These are phyloP conservation scores for Anas bernieri DNA, from an alignment of 2,797 vertebrate species.

Conservation along the genomic window DNA sequence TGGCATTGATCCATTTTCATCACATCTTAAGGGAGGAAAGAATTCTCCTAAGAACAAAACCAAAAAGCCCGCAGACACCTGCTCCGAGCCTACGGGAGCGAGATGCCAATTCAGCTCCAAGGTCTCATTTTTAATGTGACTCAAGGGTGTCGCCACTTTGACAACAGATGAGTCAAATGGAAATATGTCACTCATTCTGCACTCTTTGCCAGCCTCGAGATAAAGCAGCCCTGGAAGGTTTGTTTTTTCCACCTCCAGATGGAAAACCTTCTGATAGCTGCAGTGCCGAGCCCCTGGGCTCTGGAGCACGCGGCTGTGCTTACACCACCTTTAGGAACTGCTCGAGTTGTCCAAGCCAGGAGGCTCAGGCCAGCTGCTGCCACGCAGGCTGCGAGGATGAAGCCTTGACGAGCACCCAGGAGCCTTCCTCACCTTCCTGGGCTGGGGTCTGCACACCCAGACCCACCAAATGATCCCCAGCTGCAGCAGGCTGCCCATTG, in stretches of 20 bases:
- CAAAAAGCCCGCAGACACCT: background rate
- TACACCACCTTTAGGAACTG: background rate
- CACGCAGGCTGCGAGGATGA: background rate
- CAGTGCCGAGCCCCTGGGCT: background rate
- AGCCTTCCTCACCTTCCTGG: background rate
- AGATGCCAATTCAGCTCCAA: background rate
- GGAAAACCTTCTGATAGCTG: slow-evolving; percentile 15
- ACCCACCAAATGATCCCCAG: background rate
- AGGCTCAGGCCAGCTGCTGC: background rate
- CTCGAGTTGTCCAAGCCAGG: background rate
- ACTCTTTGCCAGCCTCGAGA: background rate
- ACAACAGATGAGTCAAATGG: slow-evolving; percentile 60
- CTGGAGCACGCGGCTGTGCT: background rate
- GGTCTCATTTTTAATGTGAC: background rate
- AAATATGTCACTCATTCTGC: slow-evolving; percentile 9
- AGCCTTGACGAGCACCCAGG: background rate
- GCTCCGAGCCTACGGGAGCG: background rate
- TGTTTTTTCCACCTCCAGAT: slow-evolving; percentile 7
- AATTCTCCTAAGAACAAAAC: background rate
- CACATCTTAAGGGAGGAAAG: background rate
- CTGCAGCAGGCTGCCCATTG: background rate
- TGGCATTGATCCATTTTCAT: slow-evolving; percentile 18
- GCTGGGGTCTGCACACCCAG: rapidly evolving
- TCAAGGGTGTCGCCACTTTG: slow-evolving; percentile 52
- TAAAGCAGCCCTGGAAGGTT: background rate